Percentiles rank a stretch among this genome's conserved stretches.
These are phyloP conservation scores for Muschampia plurimacula DNA, from an alignment of 2,888 invertebrate species.

Conservation along the genomic window DNA sequence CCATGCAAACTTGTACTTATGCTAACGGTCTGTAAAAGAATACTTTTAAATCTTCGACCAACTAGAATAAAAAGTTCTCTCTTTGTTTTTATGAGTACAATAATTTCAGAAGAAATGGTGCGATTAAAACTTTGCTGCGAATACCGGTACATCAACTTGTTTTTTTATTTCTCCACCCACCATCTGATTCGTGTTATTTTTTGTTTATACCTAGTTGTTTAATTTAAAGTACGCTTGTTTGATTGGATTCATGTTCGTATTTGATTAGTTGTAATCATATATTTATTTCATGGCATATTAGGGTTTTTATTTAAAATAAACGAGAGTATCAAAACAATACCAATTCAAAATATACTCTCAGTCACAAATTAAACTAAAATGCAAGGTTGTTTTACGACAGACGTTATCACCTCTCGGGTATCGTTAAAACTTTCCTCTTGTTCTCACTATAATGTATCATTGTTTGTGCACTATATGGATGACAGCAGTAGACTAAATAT, in stretches of 20 bases:
- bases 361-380: no score
- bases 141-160: conserved; percentile 36
- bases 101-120: conserved; percentile 39
- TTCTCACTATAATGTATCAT: no score
- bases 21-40: conserved; percentile 36
- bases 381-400: no score
- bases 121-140: conserved; percentile 38
- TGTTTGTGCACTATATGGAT: no score
- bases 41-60: conserved; percentile 32
- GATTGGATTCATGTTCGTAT: conserved; percentile 4
- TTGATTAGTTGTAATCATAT: background rate
- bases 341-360: no score
- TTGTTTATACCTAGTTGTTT: conserved; percentile 14
- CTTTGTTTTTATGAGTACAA: conserved; percentile 40
- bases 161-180: conserved; percentile 35
- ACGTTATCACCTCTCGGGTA: no score
- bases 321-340: no score
- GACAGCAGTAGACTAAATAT: no score
- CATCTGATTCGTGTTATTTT: conserved; percentile 29
- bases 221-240: background rate
- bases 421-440: no score
- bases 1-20: conserved; percentile 23
- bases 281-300: no score
- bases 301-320: no score
- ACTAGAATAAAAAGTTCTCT: conserved; percentile 34